Percentiles rank a stretch among this genome's conserved stretches.
Conservation (phyloP, 2,113 vertebrate genomes). For the Gadus macrocephalus region DNA sequence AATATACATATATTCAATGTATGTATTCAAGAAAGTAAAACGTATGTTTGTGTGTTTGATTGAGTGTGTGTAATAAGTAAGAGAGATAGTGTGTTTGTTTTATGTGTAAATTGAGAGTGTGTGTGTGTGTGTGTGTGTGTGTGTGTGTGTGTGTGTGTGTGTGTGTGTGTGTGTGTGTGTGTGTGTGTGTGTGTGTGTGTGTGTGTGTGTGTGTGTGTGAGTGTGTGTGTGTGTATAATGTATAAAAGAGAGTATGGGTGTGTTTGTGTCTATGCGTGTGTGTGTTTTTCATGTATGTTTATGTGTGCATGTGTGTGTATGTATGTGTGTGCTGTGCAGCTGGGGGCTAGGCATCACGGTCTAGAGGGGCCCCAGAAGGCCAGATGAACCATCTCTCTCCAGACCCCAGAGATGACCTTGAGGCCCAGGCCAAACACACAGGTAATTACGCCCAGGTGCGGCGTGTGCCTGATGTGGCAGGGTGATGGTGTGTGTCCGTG, state of each 20-base stretch:
- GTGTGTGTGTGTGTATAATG: slow-evolving; percentile 12
- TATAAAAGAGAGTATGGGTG: slow-evolving; percentile 22
- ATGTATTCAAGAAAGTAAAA: too few relatives aligned
- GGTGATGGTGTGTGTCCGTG: background rate
- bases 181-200: background rate
- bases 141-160: too few relatives aligned
- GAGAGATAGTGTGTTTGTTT: background rate
- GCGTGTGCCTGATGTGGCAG: background rate
- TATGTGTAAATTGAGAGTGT: background rate
- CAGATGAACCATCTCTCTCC: slow-evolving; percentile 21
- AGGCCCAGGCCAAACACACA: slow-evolving; percentile 17
- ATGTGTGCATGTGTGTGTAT: slow-evolving; percentile 3
- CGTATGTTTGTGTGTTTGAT: slow-evolving; percentile 11
- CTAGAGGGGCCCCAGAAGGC: background rate
- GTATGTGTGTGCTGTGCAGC: background rate
- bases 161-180: slow-evolving; percentile 5
- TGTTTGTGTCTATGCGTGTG: slow-evolving; percentile 15
- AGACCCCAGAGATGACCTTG: slow-evolving; percentile 11
- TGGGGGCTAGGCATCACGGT: too few relatives aligned
- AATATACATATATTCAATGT: too few relatives aligned
- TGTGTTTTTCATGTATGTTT: background rate
- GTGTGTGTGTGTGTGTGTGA: slow-evolving; percentile 34
- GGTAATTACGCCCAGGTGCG: slow-evolving; percentile 47
- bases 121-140: slow-evolving; percentile 19
- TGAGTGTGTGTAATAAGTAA: slow-evolving; percentile 32